Evolutionary conservation across 2,797 vertebrate genomes (phyloP).

Genomic region (Muscicapa striata): DNA sequence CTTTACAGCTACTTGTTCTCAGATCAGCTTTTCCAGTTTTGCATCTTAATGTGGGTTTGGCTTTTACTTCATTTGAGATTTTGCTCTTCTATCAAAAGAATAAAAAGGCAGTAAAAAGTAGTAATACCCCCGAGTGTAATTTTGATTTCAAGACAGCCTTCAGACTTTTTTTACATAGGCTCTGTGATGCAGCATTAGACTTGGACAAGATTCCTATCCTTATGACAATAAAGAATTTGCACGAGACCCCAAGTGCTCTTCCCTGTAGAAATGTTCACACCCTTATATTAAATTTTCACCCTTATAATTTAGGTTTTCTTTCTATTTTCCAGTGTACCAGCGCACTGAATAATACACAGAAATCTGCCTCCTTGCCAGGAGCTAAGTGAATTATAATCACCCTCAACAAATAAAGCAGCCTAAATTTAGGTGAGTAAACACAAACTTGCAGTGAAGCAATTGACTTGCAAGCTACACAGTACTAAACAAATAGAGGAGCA

Average conservation of each 20-base stretch:
- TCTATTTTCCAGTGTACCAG: not conserved
- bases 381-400: not conserved
- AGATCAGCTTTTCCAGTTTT: not conserved
- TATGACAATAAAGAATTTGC: not conserved
- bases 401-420: not conserved
- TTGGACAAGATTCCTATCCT: not conserved
- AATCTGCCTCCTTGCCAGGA: not conserved
- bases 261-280: not conserved
- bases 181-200: not conserved
- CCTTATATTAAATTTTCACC: not conserved
- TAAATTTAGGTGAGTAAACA: not conserved
- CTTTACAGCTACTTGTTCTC: not conserved
- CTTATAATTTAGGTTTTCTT: not conserved
- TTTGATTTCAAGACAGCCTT: not conserved
- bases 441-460: not conserved
- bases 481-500: not conserved
- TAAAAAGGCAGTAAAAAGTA: not conserved
- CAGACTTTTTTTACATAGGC: not conserved
- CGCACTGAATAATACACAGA: not conserved
- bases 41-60: not conserved
- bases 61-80: not conserved
- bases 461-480: not conserved
- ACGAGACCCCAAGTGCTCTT: not conserved
- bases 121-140: not conserved
- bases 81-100: not conserved